Base-by-base conservation (phyloP, 2,113 vertebrate genomes). In the Corydoras sp. region DNA sequence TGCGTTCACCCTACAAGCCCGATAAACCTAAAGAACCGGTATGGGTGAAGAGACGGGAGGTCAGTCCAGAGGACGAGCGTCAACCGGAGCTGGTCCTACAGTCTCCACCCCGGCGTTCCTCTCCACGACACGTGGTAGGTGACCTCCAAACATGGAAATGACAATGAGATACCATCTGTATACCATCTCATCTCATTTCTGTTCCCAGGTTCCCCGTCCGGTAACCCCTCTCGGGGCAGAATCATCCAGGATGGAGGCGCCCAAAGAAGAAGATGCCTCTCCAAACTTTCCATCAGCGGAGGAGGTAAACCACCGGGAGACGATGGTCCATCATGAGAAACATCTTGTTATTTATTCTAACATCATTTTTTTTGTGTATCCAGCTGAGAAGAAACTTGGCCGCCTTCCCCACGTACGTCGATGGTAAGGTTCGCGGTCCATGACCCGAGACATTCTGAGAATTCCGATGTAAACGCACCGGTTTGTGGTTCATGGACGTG, bases 41-140 rank as follows among this genome's bases (percentile, higher is more conserved):
- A 64, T 98, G 96, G 96, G 95, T 98, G 79, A 98, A 96, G 96
- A 91, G 96, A 49, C 94, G 93, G 80, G 95, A 98, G 66, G 84
- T 90, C 77, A 97, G 95, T 80, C 95, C 94, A 30, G 92, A 88
- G 5, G 91, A 91, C 73, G 94, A 97, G 50, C 83, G 82, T 50
- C 89, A 90, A 2, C 87, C 91, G 60, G 89, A 88, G 80, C 89
- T 86, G 4, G 4, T 43, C 7, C 7, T 43, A 75, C 86, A 87
- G 85, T 58, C 69, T 49, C 62, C 58, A 12, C 31, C 53, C 14
- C 62, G 50, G 2, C 51, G 10, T 55, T 49, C 73, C 59, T 65
- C 73, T 66, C 73, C 69, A 43, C 53, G 65, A 49, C 32, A 68
- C 63, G n/a, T 2, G 69, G 77, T 75, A 49, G 72, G 69, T 56